phyloP scores from a whole-genome alignment of 2,113 vertebrate genomes.

The Chloroceryle aenea region DNA sequence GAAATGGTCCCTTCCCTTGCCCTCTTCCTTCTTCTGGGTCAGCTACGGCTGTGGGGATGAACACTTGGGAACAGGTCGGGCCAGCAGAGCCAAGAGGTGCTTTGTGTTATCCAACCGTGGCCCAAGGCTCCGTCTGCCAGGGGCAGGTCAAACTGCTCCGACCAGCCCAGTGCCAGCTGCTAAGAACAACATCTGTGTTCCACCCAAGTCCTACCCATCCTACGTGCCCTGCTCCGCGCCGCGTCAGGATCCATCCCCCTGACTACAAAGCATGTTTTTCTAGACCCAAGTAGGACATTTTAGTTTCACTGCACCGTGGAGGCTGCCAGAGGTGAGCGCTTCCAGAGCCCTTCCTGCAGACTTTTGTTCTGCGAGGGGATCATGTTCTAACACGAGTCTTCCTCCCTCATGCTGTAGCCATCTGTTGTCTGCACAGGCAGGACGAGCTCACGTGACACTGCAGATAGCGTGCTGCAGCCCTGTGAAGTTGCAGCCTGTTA shows the following conservation, averaged over 20 bases:
- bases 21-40: constrained; percentile 40
- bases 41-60: constrained; percentile 48
- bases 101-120: constrained; percentile 42
- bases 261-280: neutral
- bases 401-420: neutral
- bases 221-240: neutral
- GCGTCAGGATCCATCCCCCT: neutral
- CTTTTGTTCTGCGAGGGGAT: neutral
- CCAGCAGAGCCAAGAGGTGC: neutral
- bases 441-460: neutral
- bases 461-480: neutral
- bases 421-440: constrained; percentile 10
- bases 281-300: neutral
- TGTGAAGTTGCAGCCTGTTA: constrained; percentile 31
- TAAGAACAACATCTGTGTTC: neutral
- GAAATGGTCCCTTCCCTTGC: constrained; percentile 23
- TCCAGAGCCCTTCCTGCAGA: neutral
- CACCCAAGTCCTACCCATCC: neutral
- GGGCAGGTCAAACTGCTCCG: constrained; percentile 56
- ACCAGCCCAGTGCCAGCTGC: neutral
- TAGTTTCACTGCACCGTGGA: neutral
- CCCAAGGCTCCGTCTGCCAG: constrained; percentile 43
- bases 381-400: constrained; percentile 31
- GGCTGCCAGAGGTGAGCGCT: neutral
- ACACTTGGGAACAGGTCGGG: constrained; percentile 33